Base-by-base conservation (phyloP, 2,113 vertebrate species). In the Erythrolamprus reginae region DNA sequence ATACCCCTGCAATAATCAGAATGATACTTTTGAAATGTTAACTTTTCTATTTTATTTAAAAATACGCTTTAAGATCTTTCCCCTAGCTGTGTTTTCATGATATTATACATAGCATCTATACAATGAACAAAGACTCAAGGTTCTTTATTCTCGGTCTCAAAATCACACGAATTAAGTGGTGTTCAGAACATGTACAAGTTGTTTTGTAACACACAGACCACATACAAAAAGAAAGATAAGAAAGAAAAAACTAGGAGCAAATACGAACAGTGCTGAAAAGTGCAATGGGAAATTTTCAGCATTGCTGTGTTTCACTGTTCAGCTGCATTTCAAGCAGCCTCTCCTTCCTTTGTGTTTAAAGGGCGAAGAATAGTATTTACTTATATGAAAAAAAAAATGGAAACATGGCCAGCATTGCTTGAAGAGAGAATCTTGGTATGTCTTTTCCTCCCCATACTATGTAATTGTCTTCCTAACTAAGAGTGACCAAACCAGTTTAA, bases 1-100 rank as follows among this genome's bases (percentile, higher is more conserved):
- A 65, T 17, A 77, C 65, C 33, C n/a, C 65, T 50, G 6, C 0
- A 12, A 93, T 93, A 95, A n/a, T 92, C 94, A 95, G 92, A 2
- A 65, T 93, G 28, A 0, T 6, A 0, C 0, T 4, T 1, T 83
- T 88, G 5, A 28, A 45, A 61, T 61, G 48, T 93, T 93, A 55
- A 82, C 0, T 58, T 84, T 2, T 84, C n/a, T 12, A 77, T 87
- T 92, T 93, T 92, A 93, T 92, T 95, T 58, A 12, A 38, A 1
- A 47, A 85, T 3, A 93, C 89, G 1, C 91, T 87, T 55, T 33
- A 91, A 33, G 92, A 19, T 26, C 42, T 82, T 55, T 56, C 89
- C 3, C 19, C 0, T 0, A 47, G 0, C 0, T 51, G 15, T 3
- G 5, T 26, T 56, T 84, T 84, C 84, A 58, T n/a, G 33, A 48